Percentiles rank a stretch among this genome's conserved stretches.
Conservation (phyloP, 2,888 invertebrate species). For the Eudemis profundana region DNA sequence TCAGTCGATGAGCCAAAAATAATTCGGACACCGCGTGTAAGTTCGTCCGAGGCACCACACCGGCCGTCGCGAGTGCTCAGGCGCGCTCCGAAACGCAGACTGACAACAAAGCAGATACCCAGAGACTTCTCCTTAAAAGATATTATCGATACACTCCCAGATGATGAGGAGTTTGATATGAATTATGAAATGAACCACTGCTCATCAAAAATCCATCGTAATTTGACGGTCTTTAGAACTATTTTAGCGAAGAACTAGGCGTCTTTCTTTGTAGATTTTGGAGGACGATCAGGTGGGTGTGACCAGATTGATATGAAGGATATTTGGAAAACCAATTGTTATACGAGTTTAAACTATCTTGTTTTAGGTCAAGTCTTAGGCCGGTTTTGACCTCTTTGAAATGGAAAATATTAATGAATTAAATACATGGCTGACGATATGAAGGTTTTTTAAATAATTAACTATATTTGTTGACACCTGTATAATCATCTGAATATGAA, state of each 20-base stretch:
- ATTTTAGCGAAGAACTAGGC: background rate
- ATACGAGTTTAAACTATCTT: no score
- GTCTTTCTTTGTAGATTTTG: background rate
- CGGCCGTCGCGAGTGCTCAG: conserved; percentile 57
- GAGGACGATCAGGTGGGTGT: background rate
- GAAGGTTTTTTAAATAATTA: no score
- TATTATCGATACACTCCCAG: conserved; percentile 50
- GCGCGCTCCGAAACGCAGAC: conserved; percentile 60
- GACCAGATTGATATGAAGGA: background rate
- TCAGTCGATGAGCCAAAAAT: conserved; percentile 65
- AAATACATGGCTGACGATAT: no score
- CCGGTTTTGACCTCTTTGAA: no score
- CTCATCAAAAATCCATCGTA: conserved; percentile 13
- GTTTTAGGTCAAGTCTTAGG: no score
- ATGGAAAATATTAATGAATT: no score
- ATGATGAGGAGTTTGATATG: conserved; percentile 13
- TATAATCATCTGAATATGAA: no score
- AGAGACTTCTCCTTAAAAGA: conserved; percentile 55
- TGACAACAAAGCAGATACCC: conserved; percentile 69
- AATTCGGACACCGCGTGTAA: conserved; percentile 30
- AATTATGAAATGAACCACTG: no score
- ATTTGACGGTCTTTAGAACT: background rate
- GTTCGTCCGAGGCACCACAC: background rate
- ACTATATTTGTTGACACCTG: no score
- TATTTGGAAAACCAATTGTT: background rate